Evolutionary conservation across 2,113 vertebrate species (phyloP).

Genomic region (Peromyscus polionotus): DNA sequence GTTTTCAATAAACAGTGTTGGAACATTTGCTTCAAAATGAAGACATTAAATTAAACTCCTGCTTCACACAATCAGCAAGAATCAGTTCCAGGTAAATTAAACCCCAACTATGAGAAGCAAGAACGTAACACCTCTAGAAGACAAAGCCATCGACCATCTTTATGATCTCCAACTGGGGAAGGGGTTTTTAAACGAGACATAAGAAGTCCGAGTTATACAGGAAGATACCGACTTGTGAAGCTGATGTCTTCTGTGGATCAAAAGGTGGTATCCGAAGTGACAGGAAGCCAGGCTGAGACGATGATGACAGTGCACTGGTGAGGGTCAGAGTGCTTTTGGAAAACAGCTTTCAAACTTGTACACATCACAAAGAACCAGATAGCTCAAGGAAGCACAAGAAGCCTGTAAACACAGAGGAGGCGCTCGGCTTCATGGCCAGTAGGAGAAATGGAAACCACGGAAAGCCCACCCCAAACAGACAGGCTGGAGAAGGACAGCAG

Average conservation of each 20-base stretch:
- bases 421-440: not conserved
- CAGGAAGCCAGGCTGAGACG: conserved; percentile 10
- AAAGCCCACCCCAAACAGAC: not conserved
- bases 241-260: conserved; percentile 4
- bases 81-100: conserved; percentile 35
- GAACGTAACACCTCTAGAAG: conserved; percentile 38
- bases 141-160: not conserved
- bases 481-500: not conserved
- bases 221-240: conserved; percentile 55
- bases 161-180: conserved; percentile 6
- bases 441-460: conserved; percentile 45
- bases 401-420: conserved; percentile 32
- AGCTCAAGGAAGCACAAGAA: conserved; percentile 22
- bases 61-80: conserved; percentile 32
- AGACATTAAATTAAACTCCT: conserved; percentile 41
- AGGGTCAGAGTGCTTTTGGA: not conserved
- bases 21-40: conserved; percentile 40
- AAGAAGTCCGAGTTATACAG: conserved; percentile 22
- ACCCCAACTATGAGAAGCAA: not conserved
- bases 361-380: conserved; percentile 24
- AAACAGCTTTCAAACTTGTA: conserved; percentile 47
- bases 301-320: not conserved
- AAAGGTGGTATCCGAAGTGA: conserved; percentile 10
- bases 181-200: not conserved
- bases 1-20: not conserved